Evolutionary conservation across 2,888 invertebrate species (phyloP), one percentile per base, ranked within the genome.

Genomic region (Abscondita cerata): DNA sequence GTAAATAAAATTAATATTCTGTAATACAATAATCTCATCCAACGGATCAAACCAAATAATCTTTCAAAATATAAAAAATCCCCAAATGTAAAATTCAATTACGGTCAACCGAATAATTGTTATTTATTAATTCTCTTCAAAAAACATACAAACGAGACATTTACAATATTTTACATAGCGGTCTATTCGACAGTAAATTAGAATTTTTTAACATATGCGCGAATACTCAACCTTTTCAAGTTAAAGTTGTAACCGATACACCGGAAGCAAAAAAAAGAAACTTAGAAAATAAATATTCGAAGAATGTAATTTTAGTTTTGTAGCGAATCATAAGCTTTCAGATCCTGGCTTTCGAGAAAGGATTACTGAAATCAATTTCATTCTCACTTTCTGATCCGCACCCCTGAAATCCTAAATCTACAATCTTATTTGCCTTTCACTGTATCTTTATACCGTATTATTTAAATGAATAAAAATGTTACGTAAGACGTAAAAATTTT

Each of bases 301-400:
- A 57, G 54, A 57, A 56, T 62, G 62, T 62, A 62, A 62, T 62
- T 62, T 62, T 54, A 62, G 62, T 58, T 62, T 62, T 62, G 62
- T 57, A 57, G 62, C 60, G 57, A 62, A 62, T 62, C 62, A 62
- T 62, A 62, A 62, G 62, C 62, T 62, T 50, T 53, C 51, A 53
- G 40, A 62, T 62, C 58, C 58, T 62, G 53, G 57, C 62, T 62
- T 58, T 62, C 58, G 53, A 53, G 57, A 57, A 63, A 56, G 68
- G 68, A 70, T 70, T 70, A 70, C 70, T 57, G 61, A 68, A 68
- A 68, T 70, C 70, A 70, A 70, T 70, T 70, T 70, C 68, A 70
- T 68, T 70, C 66, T 70, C 70, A 70, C 70, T 70, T 70, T 66
- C 68, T 65, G 68, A 66, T 66, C 66, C 54, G 62, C 59, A 65